phyloP scores from a whole-genome alignment of 2,888 invertebrate species.

The Ecdyonurus torrentis region DNA sequence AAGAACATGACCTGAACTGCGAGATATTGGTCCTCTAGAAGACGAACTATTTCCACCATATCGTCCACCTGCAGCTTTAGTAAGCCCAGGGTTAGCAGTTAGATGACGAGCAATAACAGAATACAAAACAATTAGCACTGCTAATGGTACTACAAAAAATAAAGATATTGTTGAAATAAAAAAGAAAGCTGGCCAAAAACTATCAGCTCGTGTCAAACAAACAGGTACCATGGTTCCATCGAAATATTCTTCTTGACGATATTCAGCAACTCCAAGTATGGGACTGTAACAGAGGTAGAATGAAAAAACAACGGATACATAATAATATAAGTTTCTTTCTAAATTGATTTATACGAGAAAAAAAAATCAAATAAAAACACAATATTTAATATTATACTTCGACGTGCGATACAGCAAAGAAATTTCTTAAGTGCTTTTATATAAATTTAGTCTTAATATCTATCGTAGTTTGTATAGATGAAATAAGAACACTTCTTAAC shows the following conservation, averaged over 20 bases:
- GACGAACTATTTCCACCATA: background rate
- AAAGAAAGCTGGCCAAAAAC: constrained; percentile 61
- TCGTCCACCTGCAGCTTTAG: constrained; percentile 14
- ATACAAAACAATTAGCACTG: constrained; percentile 65
- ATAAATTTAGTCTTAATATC: too few relatives aligned
- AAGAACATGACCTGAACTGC: constrained; percentile 8
- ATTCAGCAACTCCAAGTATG: constrained; percentile 5
- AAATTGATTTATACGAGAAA: background rate
- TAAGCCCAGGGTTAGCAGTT: constrained; percentile 32
- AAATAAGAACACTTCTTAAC: too few relatives aligned
- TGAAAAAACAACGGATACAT: too few relatives aligned
- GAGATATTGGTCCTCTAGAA: background rate
- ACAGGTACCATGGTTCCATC: constrained; percentile 56
- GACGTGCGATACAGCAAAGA: too few relatives aligned
- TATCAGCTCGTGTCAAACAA: constrained; percentile 62
- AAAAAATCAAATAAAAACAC: too few relatives aligned
- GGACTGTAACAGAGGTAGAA: constrained; percentile 6
- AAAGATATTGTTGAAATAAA: constrained; percentile 61
- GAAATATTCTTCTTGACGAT: constrained; percentile 31
- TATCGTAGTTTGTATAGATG: too few relatives aligned
- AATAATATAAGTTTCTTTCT: background rate
- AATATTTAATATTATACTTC: too few relatives aligned
- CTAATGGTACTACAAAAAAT: constrained; percentile 72
- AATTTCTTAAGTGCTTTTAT: too few relatives aligned
- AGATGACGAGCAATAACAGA: constrained; percentile 71